A percentile compares a stretch with the other conserved stretches of the same genome.
Evolutionary conservation across 2,888 invertebrate species (phyloP).

Genomic region (Quadroppia sp.): DNA sequence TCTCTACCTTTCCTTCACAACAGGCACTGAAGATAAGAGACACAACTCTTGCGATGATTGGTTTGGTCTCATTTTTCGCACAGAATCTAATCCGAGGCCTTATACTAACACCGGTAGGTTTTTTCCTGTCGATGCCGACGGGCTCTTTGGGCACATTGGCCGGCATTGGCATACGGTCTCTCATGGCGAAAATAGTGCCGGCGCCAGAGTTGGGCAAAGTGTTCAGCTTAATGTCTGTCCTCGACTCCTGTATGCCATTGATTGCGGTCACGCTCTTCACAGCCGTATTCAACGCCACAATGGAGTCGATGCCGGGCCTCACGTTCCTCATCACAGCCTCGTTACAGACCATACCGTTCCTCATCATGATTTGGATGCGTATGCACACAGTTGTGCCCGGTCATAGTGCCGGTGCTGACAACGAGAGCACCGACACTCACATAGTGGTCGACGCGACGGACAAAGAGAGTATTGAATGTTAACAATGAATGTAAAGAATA

Average conservation of each 20-base stretch:
- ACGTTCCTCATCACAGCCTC: neutral
- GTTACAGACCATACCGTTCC: too few relatives aligned
- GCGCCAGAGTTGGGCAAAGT: conserved; percentile 28
- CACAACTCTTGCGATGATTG: neutral
- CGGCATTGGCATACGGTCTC: conserved; percentile 17
- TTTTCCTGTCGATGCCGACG: neutral
- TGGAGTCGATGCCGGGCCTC: conserved; percentile 13
- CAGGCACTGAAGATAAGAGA: neutral
- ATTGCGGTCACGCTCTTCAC: neutral
- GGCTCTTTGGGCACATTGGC: neutral
- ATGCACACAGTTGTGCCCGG: too few relatives aligned
- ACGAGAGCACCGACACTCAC: too few relatives aligned
- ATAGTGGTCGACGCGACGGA: too few relatives aligned
- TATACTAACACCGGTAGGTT: neutral
- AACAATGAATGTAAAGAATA: too few relatives aligned
- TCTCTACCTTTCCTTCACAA: too few relatives aligned
- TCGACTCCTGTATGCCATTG: conserved; percentile 27
- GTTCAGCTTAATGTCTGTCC: conserved; percentile 27
- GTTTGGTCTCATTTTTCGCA: neutral
- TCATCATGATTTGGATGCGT: too few relatives aligned
- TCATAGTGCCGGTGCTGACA: too few relatives aligned
- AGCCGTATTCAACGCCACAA: neutral
- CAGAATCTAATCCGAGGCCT: neutral
- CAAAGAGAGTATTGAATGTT: too few relatives aligned
- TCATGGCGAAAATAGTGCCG: conserved; percentile 25